A percentile compares a stretch with the other conserved stretches of the same genome.
phyloP scores from a whole-genome alignment of 2,797 vertebrate genomes.

The Rachycentron canadum region DNA sequence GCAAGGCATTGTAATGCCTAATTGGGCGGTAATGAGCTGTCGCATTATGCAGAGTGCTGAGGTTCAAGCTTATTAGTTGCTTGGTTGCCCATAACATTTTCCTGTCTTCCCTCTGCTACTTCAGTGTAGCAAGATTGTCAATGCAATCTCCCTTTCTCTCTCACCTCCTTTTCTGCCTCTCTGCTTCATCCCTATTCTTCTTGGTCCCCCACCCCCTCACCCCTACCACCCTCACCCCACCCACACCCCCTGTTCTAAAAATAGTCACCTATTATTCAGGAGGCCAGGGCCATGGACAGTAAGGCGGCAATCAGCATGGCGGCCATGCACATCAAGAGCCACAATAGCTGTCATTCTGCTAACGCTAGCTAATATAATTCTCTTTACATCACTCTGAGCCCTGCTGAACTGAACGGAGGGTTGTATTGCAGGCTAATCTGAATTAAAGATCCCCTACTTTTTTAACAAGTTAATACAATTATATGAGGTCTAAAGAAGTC shows the following conservation, averaged over 20 bases:
- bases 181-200: conserved; percentile 63
- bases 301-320: conserved; percentile 84
- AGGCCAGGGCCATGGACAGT: conserved; percentile 79
- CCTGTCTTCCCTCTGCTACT: conserved; percentile 79
- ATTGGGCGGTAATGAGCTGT: conserved; percentile 89
- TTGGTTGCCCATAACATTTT: conserved; percentile 89
- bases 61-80: conserved; percentile 90
- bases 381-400: conserved; percentile 62
- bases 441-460: conserved; percentile 49
- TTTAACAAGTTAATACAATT: conserved; percentile 39
- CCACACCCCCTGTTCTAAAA: conserved; percentile 79
- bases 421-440: conserved; percentile 59
- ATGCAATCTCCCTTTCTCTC: conserved; percentile 72
- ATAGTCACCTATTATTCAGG: conserved; percentile 84
- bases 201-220: conserved; percentile 47
- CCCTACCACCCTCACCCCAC: neutral
- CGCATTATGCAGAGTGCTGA: conserved; percentile 87
- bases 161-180: conserved; percentile 55
- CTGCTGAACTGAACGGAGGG: conserved; percentile 55
- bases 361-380: conserved; percentile 75
- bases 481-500: conserved; percentile 25
- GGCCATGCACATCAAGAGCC: conserved; percentile 84
- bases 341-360: conserved; percentile 80
- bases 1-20: conserved; percentile 87
- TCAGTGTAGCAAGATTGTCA: conserved; percentile 81